Conservation (phyloP, 2,797 vertebrate species). For the Acomys russatus region DNA sequence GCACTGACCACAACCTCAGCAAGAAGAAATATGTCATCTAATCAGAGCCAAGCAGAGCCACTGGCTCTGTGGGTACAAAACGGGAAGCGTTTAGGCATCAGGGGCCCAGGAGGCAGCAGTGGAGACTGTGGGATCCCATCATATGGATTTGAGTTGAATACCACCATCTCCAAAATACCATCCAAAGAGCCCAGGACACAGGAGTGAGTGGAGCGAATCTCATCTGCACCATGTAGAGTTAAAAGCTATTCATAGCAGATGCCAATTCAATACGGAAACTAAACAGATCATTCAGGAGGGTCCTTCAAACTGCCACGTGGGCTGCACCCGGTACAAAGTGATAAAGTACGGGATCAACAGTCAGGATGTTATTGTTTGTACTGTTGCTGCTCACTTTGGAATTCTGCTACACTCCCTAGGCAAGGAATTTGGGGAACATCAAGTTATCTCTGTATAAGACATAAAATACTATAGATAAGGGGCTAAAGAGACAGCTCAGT, state of each 20-base stretch:
- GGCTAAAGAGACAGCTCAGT: background rate
- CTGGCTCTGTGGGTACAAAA: background rate
- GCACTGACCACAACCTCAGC: fast-evolving
- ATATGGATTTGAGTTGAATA: background rate
- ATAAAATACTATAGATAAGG: background rate
- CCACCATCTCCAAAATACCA: background rate
- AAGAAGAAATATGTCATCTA: background rate
- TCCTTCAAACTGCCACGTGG: background rate
- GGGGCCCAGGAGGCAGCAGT: fast-evolving
- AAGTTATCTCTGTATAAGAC: background rate
- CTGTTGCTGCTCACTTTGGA: background rate
- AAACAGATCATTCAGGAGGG: background rate
- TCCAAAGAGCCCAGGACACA: background rate
- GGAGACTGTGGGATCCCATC: background rate
- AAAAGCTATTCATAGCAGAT: background rate
- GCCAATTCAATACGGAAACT: background rate
- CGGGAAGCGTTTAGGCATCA: fast-evolving
- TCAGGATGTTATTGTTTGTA: background rate
- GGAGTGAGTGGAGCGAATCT: background rate
- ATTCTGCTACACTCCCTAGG: background rate
- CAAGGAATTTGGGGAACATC: background rate
- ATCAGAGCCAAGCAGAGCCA: background rate
- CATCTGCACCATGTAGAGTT: background rate
- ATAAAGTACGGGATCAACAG: background rate
- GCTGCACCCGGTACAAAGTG: background rate